Conservation (phyloP, 2,888 invertebrate genomes). For the Deroplatys truncata region DNA sequence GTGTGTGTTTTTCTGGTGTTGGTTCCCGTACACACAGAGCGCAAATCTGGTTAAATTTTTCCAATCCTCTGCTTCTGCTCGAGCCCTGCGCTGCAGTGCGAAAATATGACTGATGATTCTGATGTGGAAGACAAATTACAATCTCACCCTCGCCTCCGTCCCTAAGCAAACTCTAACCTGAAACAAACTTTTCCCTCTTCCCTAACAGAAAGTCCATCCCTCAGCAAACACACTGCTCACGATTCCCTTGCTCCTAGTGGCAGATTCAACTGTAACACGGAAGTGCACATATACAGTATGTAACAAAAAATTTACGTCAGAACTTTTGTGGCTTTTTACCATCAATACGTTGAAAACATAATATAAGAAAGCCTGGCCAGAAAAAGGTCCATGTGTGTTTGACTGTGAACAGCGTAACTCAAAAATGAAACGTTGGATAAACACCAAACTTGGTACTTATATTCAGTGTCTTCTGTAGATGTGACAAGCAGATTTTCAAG, state of each 20-base stretch:
- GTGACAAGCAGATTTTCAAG: too few relatives aligned
- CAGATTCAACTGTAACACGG: too few relatives aligned
- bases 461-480: too few relatives aligned
- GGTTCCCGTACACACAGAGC: background rate
- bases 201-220: background rate
- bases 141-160: background rate
- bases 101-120: background rate
- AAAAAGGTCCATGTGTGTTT: too few relatives aligned
- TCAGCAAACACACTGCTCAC: background rate
- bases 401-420: too few relatives aligned
- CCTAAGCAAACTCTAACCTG: background rate
- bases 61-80: background rate
- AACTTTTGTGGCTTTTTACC: too few relatives aligned
- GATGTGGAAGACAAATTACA: constrained; percentile 9
- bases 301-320: too few relatives aligned
- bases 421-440: too few relatives aligned
- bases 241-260: background rate
- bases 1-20: background rate
- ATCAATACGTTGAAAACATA: too few relatives aligned
- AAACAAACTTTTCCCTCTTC: background rate
- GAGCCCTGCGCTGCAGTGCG: background rate
- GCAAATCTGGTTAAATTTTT: background rate
- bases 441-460: too few relatives aligned
- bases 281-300: too few relatives aligned
- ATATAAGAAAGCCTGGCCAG: too few relatives aligned